Conservation (phyloP, 2,113 vertebrate species). For the Clarias batrachus region DNA sequence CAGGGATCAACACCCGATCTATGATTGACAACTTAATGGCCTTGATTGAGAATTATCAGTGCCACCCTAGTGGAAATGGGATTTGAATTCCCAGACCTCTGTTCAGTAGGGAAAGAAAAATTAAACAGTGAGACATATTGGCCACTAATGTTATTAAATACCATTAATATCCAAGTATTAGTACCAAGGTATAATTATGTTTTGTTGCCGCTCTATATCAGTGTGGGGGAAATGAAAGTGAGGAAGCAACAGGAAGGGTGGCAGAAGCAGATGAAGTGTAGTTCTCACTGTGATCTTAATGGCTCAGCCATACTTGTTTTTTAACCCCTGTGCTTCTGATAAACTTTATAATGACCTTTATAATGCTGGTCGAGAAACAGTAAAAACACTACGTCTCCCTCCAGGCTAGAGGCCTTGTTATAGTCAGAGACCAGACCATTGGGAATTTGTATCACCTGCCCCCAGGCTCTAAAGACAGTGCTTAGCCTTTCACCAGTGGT, state of each 20-base stretch:
- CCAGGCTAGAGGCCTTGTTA: constrained; percentile 52
- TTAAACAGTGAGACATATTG: neutral
- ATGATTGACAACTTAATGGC: constrained; percentile 19
- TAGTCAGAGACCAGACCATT: constrained; percentile 44
- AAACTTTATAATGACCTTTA: constrained; percentile 57
- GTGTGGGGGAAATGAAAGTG: constrained; percentile 5
- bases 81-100: neutral
- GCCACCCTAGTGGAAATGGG: neutral
- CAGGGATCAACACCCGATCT: constrained; percentile 40
- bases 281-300: constrained; percentile 41
- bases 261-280: constrained; percentile 22
- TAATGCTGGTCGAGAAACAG: constrained; percentile 70
- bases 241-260: constrained; percentile 42
- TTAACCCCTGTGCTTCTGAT: constrained; percentile 66
- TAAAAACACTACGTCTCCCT: constrained; percentile 59
- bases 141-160: neutral
- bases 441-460: constrained; percentile 66
- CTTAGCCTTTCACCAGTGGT: constrained; percentile 63
- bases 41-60: neutral
- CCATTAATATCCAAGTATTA: neutral
- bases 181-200: neutral
- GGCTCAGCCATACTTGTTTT: constrained; percentile 52
- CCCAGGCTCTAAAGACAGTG: constrained; percentile 60
- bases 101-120: neutral
- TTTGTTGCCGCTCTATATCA: neutral